These are phyloP conservation scores for Vulpes vulpes DNA, from an alignment of 2,113 vertebrate species.

Conservation along the genomic window DNA sequence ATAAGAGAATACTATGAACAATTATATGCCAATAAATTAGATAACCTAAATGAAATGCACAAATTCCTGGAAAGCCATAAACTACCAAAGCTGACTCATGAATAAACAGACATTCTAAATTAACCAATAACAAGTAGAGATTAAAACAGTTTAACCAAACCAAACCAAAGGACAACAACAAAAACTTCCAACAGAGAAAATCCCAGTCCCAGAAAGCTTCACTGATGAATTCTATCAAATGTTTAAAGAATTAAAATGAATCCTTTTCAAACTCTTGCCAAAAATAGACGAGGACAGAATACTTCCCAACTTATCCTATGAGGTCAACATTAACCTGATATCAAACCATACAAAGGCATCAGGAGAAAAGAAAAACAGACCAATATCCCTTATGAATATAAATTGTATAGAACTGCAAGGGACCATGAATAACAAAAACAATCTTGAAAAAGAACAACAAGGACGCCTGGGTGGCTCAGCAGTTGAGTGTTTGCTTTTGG, in stretches of 20 bases:
- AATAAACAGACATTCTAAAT: not conserved
- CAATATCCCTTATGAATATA: not conserved
- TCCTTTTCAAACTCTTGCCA: not conserved
- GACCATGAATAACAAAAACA: not conserved
- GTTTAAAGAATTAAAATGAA: not conserved
- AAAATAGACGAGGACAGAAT: not conserved
- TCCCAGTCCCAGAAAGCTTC: not conserved
- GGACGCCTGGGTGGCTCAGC: too few species aligned
- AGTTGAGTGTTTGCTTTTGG: too few species aligned
- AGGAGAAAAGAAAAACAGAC: not conserved
- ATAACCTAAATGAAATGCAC: not conserved
- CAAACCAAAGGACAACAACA: not conserved
- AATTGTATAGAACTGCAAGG: not conserved
- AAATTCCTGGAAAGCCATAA: not conserved
- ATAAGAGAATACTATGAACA: not conserved
- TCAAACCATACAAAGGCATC: not conserved
- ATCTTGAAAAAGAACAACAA: not conserved
- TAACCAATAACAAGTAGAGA: not conserved
- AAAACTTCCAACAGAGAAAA: not conserved
- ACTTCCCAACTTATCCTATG: not conserved
- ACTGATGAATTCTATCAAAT: not conserved
- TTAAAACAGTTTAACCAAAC: not conserved
- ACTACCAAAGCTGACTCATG: not conserved
- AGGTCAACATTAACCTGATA: not conserved
- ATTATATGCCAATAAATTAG: not conserved